Base-by-base conservation (phyloP, 1,140 invertebrate species). In the Holotrichia oblita region DNA sequence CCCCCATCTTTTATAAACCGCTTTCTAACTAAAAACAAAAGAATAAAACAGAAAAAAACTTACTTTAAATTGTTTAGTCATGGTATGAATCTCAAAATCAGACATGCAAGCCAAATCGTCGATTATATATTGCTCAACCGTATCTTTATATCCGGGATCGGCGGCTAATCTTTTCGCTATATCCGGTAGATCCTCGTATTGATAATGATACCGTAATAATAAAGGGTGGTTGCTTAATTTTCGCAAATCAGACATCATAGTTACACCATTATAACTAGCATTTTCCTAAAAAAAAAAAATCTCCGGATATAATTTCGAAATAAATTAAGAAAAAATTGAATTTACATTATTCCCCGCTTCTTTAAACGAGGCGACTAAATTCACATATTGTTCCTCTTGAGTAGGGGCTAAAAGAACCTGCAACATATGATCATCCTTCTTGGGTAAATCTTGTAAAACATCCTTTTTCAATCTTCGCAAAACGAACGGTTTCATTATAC, bases 401-500 rank as follows among this genome's bases (percentile, higher is more conserved):
- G 89, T 88, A 3, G 91, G 88, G 0, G 88, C 90, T 92, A 98
- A 91, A 0, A 81, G 87, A 82, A 88, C 92, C 90, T 81, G 87
- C 41, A 93, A 88, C 2, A 93, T 90, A 61, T 91, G 85, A 64
- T 96, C 93, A 7, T 88, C 91, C 86, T 98, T 98, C 82, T 90
- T 88, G 0, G 97, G 97, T 81, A 96, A 85, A 86, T 95, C 93
- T 73, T 91, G 89, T 0, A 99, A 89, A 0, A 99, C 97, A 82
- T 97, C 93, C 27, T 89, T 85, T 86, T 99, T 99, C 4, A 99
- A 88, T 78, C 98, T 89, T 14, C 98, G 88, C 27, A 99, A 88
- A 8, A 99, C 93, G 87, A 99, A 99, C 0, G 98, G 98, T 84
- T 95, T 95, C 94, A 99, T 98, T 80, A 99, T 98, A 78, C 93